Conservation (phyloP, 2,888 invertebrate genomes). For the Aricia artaxerxes region DNA sequence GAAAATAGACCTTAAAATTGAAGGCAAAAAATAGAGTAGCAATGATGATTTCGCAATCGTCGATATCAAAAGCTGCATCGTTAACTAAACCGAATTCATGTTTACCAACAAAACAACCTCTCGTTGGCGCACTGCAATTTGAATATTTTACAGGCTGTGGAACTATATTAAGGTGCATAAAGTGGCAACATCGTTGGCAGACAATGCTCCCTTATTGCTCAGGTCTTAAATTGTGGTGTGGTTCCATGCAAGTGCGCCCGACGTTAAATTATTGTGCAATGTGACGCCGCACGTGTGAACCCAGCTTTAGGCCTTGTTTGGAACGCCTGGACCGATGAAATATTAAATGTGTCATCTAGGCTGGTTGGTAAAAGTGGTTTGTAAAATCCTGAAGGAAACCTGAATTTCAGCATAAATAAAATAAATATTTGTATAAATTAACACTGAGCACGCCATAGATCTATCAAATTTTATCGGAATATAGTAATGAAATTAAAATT, state of each 20-base stretch:
- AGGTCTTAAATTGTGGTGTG: constrained; percentile 77
- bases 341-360: background rate
- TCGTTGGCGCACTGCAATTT: constrained; percentile 37
- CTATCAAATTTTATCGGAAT: no score
- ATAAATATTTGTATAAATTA: no score
- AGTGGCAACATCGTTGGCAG: constrained; percentile 68
- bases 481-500: no score
- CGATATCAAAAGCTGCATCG: background rate
- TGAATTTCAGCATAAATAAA: no score
- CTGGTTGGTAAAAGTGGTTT: background rate
- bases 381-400: background rate
- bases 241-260: constrained; percentile 77
- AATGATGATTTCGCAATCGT: no score
- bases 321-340: constrained; percentile 54
- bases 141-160: constrained; percentile 49
- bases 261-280: constrained; percentile 76
- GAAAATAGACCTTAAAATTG: no score
- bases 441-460: no score
- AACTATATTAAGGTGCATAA: constrained; percentile 60
- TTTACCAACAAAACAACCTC: constrained; percentile 21
- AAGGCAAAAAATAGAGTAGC: no score
- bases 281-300: constrained; percentile 70
- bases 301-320: constrained; percentile 59
- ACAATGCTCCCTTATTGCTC: constrained; percentile 77
- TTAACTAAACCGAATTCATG: background rate